Evolutionary conservation across 2,113 vertebrate species (phyloP).

Genomic region (Sylvilagus bachmani): DNA sequence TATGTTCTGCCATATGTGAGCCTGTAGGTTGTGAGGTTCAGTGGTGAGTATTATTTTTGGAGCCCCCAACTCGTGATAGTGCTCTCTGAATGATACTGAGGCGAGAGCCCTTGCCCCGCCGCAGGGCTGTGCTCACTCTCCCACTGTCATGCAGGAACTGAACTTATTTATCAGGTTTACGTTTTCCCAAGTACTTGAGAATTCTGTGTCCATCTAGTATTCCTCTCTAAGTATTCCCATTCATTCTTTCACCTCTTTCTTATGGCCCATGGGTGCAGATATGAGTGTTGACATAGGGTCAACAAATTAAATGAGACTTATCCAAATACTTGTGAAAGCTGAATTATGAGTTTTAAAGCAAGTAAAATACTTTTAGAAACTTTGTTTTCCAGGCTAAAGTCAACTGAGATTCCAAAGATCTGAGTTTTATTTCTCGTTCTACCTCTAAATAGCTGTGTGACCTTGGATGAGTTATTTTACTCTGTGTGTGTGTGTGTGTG

Average conservation of each 20-base stretch:
- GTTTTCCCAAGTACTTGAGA: conserved; percentile 11
- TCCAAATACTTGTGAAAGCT: background rate
- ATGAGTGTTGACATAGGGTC: background rate
- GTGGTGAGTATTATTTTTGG: background rate
- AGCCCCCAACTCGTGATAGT: background rate
- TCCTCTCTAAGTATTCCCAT: background rate
- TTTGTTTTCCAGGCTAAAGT: background rate
- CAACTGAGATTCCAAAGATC: background rate
- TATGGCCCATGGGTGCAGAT: background rate
- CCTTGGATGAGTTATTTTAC: background rate
- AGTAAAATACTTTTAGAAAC: background rate
- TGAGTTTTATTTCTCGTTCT: conserved; percentile 24
- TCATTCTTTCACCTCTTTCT: conserved; percentile 36
- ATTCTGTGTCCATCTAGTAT: background rate
- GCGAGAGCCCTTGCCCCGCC: background rate
- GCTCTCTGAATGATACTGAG: background rate
- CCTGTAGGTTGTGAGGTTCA: background rate
- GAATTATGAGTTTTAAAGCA: conserved; percentile 21
- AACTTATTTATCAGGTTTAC: background rate
- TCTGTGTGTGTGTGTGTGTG: background rate
- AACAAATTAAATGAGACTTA: background rate
- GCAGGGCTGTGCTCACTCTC: background rate
- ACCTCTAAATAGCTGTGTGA: background rate
- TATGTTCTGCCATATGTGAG: background rate
- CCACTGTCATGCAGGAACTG: background rate